Percentiles rank a stretch among this genome's conserved stretches.
These are phyloP conservation scores for Beris morrisii DNA, from an alignment of 2,888 invertebrate species.

Conservation along the genomic window DNA sequence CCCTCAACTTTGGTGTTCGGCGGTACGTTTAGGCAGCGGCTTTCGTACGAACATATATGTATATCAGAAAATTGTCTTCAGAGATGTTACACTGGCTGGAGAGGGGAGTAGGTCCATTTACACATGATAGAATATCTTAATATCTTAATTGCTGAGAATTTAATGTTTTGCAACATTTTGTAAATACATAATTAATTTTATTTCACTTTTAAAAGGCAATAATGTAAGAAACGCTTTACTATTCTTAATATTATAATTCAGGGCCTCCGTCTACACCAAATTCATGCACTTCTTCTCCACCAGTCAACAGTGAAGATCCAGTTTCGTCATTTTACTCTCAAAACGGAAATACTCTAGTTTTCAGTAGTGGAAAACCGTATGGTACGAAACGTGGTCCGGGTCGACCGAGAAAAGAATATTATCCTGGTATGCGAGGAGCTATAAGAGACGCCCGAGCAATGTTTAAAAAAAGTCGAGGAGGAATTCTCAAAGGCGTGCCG, in stretches of 20 bases:
- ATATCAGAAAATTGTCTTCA: no score
- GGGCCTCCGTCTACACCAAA: constrained; percentile 70
- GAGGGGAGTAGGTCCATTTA: no score
- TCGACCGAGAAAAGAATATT: constrained; percentile 71
- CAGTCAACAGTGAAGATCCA: constrained; percentile 62
- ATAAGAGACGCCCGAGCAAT: constrained; percentile 32
- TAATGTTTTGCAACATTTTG: no score
- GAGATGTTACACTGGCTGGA: no score
- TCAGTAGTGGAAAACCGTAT: constrained; percentile 38
- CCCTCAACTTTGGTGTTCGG: no score
- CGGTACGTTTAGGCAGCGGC: no score
- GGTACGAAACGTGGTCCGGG: constrained; percentile 73
- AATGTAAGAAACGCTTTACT: no score
- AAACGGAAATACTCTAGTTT: constrained; percentile 29
- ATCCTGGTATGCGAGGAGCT: constrained; percentile 28
- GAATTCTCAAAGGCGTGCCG: constrained; percentile 18
- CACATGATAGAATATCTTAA: no score
- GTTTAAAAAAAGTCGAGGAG: constrained; percentile 51
- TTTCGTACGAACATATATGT: no score
- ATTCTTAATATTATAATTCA: constrained; percentile 15
- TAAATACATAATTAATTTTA: no score
- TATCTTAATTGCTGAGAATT: no score
- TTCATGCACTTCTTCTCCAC: constrained; percentile 65
- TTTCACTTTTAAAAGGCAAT: no score
- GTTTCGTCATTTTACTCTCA: constrained; percentile 54